phyloP scores from a whole-genome alignment of 1,140 invertebrate species.

The Marisa cornuarietis region DNA sequence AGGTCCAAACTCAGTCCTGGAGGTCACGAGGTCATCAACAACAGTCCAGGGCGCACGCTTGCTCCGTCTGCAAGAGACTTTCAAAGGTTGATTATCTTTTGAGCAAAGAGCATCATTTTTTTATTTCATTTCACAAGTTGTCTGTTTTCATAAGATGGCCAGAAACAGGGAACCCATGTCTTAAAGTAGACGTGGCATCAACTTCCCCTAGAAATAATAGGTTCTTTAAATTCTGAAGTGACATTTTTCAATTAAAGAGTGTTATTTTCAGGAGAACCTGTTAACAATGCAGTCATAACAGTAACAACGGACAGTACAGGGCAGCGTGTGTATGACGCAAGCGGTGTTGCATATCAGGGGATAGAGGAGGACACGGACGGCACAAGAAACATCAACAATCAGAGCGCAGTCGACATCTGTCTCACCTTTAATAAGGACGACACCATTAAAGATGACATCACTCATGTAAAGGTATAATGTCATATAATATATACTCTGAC shows the following conservation, averaged over 20 bases:
- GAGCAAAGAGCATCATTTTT: no score
- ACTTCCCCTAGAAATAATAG: no score
- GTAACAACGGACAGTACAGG: background rate
- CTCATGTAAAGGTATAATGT: background rate
- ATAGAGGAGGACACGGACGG: constrained; percentile 1
- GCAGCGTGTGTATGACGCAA: constrained; percentile 16
- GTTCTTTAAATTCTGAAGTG: no score
- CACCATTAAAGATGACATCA: background rate
- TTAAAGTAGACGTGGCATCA: background rate
- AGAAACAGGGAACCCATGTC: background rate
- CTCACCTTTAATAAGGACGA: background rate
- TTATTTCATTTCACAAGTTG: no score
- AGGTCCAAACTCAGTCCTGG: background rate
- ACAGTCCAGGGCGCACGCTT: constrained; percentile 25
- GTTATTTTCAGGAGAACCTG: background rate
- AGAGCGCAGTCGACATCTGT: background rate
- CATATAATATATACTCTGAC: no score
- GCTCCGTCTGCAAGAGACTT: constrained; percentile 32
- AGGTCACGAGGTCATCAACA: constrained; percentile 13
- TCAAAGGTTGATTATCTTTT: constrained; percentile 22
- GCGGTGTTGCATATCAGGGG: background rate
- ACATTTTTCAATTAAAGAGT: no score
- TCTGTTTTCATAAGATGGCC: constrained; percentile 16
- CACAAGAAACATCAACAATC: background rate
- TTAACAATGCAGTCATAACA: constrained; percentile 1